Evolutionary conservation across 2,888 invertebrate species (phyloP), one percentile per base, ranked within the genome.

Genomic region (Scaptomyza reducta): DNA sequence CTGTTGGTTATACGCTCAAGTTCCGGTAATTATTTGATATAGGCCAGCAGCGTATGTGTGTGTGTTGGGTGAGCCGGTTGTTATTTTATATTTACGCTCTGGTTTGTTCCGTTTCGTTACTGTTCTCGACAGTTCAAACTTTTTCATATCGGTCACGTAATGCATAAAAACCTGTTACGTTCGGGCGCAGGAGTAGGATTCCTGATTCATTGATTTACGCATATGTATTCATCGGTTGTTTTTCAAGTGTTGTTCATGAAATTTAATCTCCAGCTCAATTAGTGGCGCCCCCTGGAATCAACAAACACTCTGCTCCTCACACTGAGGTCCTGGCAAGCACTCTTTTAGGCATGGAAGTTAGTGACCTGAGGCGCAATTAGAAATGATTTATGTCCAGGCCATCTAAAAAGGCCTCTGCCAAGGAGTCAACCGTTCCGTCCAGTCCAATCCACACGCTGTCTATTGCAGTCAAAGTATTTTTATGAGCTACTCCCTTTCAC

Each of bases 1-100:
- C 82, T 69, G 79, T 84, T 84, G 82, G 82, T 83, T 83, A 83
- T 83, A 79, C 74, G 82, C 71, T 74, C 74, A 70, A 83, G 82
- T 83, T 83, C 82, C 82, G 82, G 84, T 82, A 83, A 83, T 83
- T 83, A 83, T 83, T 82, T 83, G 82, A 83, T 84, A 83, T 83
- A 81, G 84, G 82, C 79, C 74, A 68, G 70, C 59, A 58, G 45
- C 40, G 27, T 22, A 42, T 35, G 51, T 14, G 35, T 38, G 18
- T 14, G 44, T 46, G 40, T 22, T 33, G 41, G 58, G 41, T 51
- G 44, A 56, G 55, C 44, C 55, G 55, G 51, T 67, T 70, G 70
- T 70, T 72, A 58, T 67, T 59, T 67, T 57, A 59, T 69, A 69
- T 70, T 64, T 59, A 69, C 58, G 55, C 42, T 25, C 45, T 18